Evolutionary conservation across 2,113 vertebrate genomes (phyloP), one percentile per base, ranked within the genome.

Genomic region (Sylvietta virens): DNA sequence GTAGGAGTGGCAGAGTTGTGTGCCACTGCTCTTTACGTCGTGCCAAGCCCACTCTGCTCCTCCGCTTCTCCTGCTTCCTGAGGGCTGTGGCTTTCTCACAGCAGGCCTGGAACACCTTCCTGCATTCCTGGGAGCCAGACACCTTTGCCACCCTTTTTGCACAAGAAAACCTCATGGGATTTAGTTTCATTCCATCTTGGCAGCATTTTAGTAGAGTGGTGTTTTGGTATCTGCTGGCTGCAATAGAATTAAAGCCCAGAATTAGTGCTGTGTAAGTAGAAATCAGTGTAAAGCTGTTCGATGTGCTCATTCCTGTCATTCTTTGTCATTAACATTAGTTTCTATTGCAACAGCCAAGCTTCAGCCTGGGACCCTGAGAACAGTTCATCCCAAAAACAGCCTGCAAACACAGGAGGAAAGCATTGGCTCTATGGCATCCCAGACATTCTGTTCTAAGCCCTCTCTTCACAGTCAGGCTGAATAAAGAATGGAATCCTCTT

Each of bases 191-290:
- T 76, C 96, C 96, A 33, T 97, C 96, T 35, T 91, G 78, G 48
- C 95, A 98, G 77, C 98, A 98, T 58, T 88, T 97, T 22, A 26
- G 94, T 39, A 96, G 66, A 16, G 15, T 7, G 17, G 44, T 24
- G 35, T 91, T 47, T 78, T 80, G 91, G 37, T 96, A 97, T 51
- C 57, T 93, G 64, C 81, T 97, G 58, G 90, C 98, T 98, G 90
- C 57, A 94, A 82, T 20, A 40, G 45, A 88, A 78, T 80, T 19
- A 45, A 83, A 94, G 28, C 2, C 23, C 58, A 81, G 58, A 56
- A 40, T 97, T 76, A 95, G 62, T 47, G 15, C 9, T 50, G 27
- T 35, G 20, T 37, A 48, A 57, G 14, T 13, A 50, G 50, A 31
- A 57, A 17, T 30, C 79, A 7, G 6, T 0, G 2, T 33, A 13